Conservation (phyloP, 1,140 invertebrate genomes). For the Euschistus heros region DNA sequence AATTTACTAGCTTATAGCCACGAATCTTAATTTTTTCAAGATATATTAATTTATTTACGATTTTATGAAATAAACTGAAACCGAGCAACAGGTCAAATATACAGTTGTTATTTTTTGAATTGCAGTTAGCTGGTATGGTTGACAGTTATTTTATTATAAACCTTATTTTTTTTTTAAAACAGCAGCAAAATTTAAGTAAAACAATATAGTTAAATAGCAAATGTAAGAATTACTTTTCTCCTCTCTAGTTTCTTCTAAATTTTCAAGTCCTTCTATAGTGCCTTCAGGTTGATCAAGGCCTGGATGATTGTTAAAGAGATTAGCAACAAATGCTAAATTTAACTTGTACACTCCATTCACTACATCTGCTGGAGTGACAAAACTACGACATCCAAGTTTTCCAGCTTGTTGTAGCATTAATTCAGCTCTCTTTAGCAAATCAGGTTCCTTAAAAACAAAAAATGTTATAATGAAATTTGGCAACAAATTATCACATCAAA, state of each 20-base stretch:
- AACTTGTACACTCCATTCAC: slow-evolving; percentile 95
- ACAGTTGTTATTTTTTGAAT: too few relatives aligned
- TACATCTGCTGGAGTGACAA: slow-evolving; percentile 89
- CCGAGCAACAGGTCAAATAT: too few relatives aligned
- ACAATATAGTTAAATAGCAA: not conserved
- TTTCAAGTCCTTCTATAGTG: slow-evolving; percentile 60
- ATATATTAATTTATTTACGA: too few relatives aligned
- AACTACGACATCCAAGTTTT: slow-evolving; percentile 89
- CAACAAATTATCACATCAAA: slow-evolving; percentile 9
- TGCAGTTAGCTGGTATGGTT: too few relatives aligned
- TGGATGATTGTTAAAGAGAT: slow-evolving; percentile 98
- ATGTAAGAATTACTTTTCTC: slow-evolving; percentile 63
- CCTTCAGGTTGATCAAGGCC: slow-evolving; percentile 67
- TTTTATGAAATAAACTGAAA: too few relatives aligned
- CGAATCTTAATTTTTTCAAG: too few relatives aligned
- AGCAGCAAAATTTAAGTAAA: not conserved
- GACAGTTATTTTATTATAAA: not conserved
- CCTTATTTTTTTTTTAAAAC: not conserved
- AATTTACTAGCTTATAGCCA: too few relatives aligned
- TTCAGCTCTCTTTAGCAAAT: slow-evolving; percentile 75
- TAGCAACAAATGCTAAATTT: slow-evolving; percentile 97
- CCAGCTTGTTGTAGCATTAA: slow-evolving; percentile 92
- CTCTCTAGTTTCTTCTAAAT: slow-evolving; percentile 85
- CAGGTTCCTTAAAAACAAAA: slow-evolving; percentile 49
- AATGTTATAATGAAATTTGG: not conserved